These are phyloP conservation scores for Chirona hameri DNA, from an alignment of 2,888 invertebrate genomes.

Conservation along the genomic window DNA sequence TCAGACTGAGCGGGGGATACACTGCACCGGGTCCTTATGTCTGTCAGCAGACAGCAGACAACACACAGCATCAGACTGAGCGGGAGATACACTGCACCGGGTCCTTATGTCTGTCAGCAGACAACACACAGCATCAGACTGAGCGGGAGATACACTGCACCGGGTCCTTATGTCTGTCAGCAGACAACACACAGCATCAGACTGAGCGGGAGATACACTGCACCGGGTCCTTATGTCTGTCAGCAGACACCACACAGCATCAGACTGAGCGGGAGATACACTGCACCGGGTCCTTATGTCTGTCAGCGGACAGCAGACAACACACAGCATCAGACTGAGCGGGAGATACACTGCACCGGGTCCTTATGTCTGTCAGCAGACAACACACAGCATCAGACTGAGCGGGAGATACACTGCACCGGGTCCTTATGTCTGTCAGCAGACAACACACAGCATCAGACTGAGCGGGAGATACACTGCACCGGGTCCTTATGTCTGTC, in stretches of 20 bases:
- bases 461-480: conserved; percentile 89
- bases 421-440: conserved; percentile 82
- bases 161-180: conserved; percentile 82
- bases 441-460: conserved; percentile 60
- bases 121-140: conserved; percentile 87
- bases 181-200: conserved; percentile 60
- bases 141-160: conserved; percentile 87
- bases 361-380: conserved; percentile 46
- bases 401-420: conserved; percentile 87
- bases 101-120: too few relatives aligned
- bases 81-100: too few relatives aligned
- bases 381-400: conserved; percentile 82
- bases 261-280: conserved; percentile 85
- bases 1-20: conserved; percentile 84
- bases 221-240: conserved; percentile 89
- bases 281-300: conserved; percentile 93
- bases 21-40: conserved; percentile 93
- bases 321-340: too few relatives aligned
- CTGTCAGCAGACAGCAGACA: conserved; percentile 55
- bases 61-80: too few relatives aligned
- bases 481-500: conserved; percentile 89
- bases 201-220: conserved; percentile 89
- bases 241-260: conserved; percentile 56
- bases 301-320: conserved; percentile 49
- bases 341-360: too few relatives aligned